Conservation (phyloP, 1,140 invertebrate genomes). For the Pectinophora gossypiella region DNA sequence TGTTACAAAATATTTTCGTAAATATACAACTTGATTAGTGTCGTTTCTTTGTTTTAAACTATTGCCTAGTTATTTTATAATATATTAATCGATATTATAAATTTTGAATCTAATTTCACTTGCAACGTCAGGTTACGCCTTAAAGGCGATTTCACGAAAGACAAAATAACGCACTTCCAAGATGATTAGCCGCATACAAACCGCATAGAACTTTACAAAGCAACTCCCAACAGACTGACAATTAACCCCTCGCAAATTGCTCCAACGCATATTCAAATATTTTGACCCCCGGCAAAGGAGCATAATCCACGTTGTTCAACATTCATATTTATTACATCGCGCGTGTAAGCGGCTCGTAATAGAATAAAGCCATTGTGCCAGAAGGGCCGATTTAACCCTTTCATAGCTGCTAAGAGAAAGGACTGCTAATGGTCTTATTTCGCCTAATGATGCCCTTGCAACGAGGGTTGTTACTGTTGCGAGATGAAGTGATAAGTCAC, state of each 20-base stretch:
- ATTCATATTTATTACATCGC: slow-evolving; percentile 74
- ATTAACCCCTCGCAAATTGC: slow-evolving; percentile 71
- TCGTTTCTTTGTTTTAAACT: too few relatives aligned
- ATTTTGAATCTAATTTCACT: too few relatives aligned
- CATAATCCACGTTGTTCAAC: slow-evolving; percentile 68
- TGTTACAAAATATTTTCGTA: too few relatives aligned
- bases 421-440: slow-evolving; percentile 74
- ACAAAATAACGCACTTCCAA: background rate
- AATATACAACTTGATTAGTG: too few relatives aligned
- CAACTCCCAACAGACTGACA: slow-evolving; percentile 32
- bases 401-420: slow-evolving; percentile 66
- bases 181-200: slow-evolving; percentile 5
- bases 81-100: too few relatives aligned
- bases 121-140: too few relatives aligned
- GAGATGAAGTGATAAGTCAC: slow-evolving; percentile 69
- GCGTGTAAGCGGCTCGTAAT: slow-evolving; percentile 68
- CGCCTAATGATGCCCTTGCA: slow-evolving; percentile 62
- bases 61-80: too few relatives aligned
- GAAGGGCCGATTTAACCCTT: slow-evolving; percentile 69
- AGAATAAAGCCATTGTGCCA: slow-evolving; percentile 67
- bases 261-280: slow-evolving; percentile 70
- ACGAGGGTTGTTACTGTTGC: slow-evolving; percentile 58
- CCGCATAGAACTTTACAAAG: slow-evolving; percentile 38
- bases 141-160: background rate
- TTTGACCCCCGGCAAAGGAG: slow-evolving; percentile 70